Evolutionary conservation across 2,888 invertebrate genomes (phyloP), one percentile per base, ranked within the genome.

Genomic region (Tromatobia lineatoria): DNA sequence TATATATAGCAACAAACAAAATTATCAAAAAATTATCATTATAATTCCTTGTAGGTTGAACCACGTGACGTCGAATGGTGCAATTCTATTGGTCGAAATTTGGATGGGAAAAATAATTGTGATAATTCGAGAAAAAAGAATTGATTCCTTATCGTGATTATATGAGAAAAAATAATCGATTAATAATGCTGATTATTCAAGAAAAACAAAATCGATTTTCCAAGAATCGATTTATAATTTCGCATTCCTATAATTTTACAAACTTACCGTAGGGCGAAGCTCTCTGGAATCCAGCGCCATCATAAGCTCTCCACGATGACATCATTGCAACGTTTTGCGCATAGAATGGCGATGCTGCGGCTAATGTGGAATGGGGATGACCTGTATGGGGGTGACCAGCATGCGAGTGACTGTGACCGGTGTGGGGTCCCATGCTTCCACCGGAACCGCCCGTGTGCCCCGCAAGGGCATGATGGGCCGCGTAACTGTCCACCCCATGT

Each of bases 291-390:
- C 96, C 96, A 1, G 94, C 90, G 20, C 95, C 95, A 92, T 97
- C 97, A 94, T 97, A 97, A 18, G 95, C 95, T 88, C 97, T 95
- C 96, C 97, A 97, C 67, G 96, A 96, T 38, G 95, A 95, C 96
- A 96, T 96, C 96, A 96, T 96, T 91, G 97, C 96, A 93, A 97
- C 96, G 94, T 97, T 97, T 94, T 97, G 97, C 18, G 96, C 96
- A 94, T 97, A 97, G 89, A 97, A 97, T 86, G 96, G 97, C 73
- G 94, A 94, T 1, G 95, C 94, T 93, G 94, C 93, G 29, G 94
- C 94, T 25, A 95, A 91, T 18, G 94, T 92, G 82, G 94, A 92
- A 92, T 94, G 95, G 91, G 95, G 95, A 94, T 95, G 95, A 90
- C 95, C 95, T 92, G 95, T 94, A 90, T 94, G 94, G 84, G 93